Percentiles rank a stretch among this genome's conserved stretches.
These are phyloP conservation scores for Paramormyrops hopkinsi DNA, from an alignment of 2,797 vertebrate species.

Conservation along the genomic window DNA sequence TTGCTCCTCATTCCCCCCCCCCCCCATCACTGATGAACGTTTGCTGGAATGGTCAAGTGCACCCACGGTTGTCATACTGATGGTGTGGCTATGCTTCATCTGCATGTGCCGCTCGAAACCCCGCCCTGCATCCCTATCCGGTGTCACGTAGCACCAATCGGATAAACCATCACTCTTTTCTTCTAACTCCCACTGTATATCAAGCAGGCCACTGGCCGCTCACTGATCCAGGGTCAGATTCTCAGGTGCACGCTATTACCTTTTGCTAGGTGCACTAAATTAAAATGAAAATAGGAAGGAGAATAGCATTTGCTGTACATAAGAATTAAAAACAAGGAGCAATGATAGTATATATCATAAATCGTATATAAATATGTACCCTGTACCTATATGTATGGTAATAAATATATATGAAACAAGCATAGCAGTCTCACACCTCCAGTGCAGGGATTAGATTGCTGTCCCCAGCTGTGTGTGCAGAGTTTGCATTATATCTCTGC, in stretches of 20 bases:
- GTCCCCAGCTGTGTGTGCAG: background rate
- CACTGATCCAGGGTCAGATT: background rate
- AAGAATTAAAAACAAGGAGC: background rate
- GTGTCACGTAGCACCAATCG: background rate
- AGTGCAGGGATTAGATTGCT: background rate
- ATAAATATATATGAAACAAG: background rate
- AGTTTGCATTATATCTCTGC: background rate
- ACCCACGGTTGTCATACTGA: background rate
- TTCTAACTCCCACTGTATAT: background rate
- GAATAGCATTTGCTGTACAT: background rate
- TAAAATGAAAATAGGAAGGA: background rate
- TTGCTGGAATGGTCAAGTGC: background rate
- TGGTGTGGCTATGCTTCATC: background rate
- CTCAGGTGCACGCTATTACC: background rate
- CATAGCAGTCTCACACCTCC: background rate
- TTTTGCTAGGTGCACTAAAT: background rate
- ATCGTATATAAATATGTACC: background rate
- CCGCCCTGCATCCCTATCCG: background rate
- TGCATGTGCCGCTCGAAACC: background rate
- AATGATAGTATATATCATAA: background rate
- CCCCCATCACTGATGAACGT: background rate
- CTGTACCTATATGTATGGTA: background rate
- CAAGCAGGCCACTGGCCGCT: background rate
- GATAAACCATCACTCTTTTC: background rate
- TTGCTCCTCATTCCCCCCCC: constrained; percentile 22